Evolutionary conservation across 2,888 invertebrate species (phyloP).

Genomic region (Sepiola atlantica): DNA sequence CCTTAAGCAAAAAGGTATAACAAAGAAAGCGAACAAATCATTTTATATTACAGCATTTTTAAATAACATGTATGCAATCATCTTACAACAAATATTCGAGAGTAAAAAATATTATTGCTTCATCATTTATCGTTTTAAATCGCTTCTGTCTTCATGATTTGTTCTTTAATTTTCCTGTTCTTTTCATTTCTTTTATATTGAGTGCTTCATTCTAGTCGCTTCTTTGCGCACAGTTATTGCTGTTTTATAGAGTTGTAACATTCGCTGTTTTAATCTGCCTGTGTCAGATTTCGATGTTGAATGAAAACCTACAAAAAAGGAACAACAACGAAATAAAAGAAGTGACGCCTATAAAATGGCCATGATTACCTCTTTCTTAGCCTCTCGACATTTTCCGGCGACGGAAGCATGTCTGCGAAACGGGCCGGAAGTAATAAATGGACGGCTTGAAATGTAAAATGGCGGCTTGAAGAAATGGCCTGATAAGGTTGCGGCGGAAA

Average conservation of each 20-base stretch:
- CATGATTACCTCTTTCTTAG: slow-evolving; percentile 32
- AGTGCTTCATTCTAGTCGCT: background rate
- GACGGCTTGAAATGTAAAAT: slow-evolving; percentile 9
- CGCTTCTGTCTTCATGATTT: background rate
- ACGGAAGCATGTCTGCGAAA: slow-evolving; percentile 32
- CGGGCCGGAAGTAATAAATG: slow-evolving; percentile 32
- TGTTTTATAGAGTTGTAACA: background rate
- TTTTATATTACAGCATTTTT: too few relatives aligned
- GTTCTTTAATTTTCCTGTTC: too few relatives aligned
- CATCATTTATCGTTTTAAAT: background rate
- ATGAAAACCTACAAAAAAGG: background rate
- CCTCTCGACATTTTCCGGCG: slow-evolving; percentile 32
- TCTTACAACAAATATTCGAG: background rate
- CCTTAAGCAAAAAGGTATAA: too few relatives aligned
- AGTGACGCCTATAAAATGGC: background rate
- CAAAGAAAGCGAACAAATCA: too few relatives aligned
- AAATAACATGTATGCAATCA: background rate
- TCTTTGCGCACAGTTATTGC: background rate
- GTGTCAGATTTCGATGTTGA: background rate
- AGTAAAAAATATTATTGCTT: background rate
- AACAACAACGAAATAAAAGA: background rate
- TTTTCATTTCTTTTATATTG: background rate
- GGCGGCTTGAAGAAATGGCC: background rate
- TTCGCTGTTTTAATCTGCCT: background rate
- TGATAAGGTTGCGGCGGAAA: slow-evolving; percentile 32